Conservation (phyloP, 92 coral and sea anemone species). For the Umimayanthus kanabou region DNA sequence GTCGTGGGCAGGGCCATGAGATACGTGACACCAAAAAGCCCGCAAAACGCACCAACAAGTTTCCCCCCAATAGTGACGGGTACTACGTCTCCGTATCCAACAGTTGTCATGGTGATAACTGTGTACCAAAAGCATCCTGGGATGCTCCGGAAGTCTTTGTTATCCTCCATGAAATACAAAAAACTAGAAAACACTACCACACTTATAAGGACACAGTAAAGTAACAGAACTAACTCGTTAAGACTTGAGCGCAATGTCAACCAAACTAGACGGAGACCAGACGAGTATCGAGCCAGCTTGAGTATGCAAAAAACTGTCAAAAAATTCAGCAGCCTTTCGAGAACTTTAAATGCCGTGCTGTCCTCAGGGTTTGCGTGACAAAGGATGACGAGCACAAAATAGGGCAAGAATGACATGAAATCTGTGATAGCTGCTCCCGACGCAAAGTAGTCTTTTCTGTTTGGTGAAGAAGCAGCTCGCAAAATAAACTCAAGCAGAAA, state of each 20-base stretch:
- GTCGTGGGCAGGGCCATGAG: slow-evolving; percentile 64
- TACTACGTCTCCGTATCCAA: slow-evolving; percentile 64
- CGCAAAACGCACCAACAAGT: slow-evolving; percentile 59
- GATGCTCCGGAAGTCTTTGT: slow-evolving; percentile 51
- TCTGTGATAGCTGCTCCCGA: slow-evolving; percentile 58
- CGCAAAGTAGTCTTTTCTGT: slow-evolving; percentile 36
- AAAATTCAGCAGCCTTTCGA: slow-evolving; percentile 33
- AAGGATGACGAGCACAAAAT: slow-evolving; percentile 30
- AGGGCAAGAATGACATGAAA: slow-evolving; percentile 52
- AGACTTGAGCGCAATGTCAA: slow-evolving; percentile 46
- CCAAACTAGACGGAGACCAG: slow-evolving; percentile 54
- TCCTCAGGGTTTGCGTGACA: neutral
- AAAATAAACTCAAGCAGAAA: slow-evolving; percentile 55
- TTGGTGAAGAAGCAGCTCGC: slow-evolving; percentile 41
- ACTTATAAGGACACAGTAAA: slow-evolving; percentile 52
- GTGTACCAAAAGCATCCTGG: slow-evolving; percentile 63
- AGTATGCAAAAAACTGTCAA: slow-evolving; percentile 48
- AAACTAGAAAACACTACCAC: slow-evolving; percentile 58
- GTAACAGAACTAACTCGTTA: slow-evolving; percentile 44
- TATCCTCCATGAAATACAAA: slow-evolving; percentile 49
- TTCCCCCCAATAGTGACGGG: slow-evolving; percentile 59
- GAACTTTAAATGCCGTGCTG: neutral
- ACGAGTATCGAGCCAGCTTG: slow-evolving; percentile 60
- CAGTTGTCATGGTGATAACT: slow-evolving; percentile 69
- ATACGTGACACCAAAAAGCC: slow-evolving; percentile 59